A percentile compares a stretch with the other conserved stretches of the same genome.
These are phyloP conservation scores for Galagoides demidoff DNA, from an alignment of 2,797 vertebrate genomes.

Conservation along the genomic window DNA sequence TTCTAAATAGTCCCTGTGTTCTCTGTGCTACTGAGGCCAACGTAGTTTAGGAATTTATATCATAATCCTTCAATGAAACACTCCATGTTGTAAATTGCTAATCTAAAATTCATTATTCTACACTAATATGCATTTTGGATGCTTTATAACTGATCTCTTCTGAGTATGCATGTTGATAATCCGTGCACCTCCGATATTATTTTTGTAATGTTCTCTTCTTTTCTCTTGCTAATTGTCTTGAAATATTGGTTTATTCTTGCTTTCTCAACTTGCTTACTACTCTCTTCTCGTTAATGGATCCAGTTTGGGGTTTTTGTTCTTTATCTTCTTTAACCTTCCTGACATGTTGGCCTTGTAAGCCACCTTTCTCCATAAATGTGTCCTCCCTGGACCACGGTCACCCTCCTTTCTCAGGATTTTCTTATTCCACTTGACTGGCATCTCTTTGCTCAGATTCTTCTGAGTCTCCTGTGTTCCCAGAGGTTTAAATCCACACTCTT, in stretches of 20 bases:
- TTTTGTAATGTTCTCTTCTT: conserved; percentile 35
- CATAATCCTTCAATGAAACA: conserved; percentile 12
- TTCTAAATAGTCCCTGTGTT: conserved; percentile 61
- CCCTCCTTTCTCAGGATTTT: not conserved
- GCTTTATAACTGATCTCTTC: conserved; percentile 43
- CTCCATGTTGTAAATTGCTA: conserved; percentile 63
- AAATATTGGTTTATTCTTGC: not conserved
- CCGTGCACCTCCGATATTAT: not conserved
- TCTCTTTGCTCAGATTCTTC: not conserved
- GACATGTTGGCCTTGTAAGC: not conserved
- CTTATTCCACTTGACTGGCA: not conserved
- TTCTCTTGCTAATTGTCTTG: not conserved
- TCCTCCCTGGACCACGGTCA: not conserved
- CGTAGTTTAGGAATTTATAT: conserved; percentile 57
- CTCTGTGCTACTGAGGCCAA: conserved; percentile 9
- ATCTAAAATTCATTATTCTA: conserved; percentile 68
- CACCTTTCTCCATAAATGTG: not conserved
- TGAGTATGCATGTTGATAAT: conserved; percentile 21
- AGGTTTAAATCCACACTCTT: not conserved
- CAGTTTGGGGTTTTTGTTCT: not conserved
- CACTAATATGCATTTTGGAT: conserved; percentile 37
- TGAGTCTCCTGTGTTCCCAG: not conserved
- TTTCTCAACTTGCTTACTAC: not conserved
- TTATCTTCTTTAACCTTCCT: not conserved
- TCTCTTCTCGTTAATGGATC: not conserved